Evolutionary conservation across 1,140 invertebrate genomes (phyloP), one percentile per base, ranked within the genome.

Genomic region (Nymphalis io): DNA sequence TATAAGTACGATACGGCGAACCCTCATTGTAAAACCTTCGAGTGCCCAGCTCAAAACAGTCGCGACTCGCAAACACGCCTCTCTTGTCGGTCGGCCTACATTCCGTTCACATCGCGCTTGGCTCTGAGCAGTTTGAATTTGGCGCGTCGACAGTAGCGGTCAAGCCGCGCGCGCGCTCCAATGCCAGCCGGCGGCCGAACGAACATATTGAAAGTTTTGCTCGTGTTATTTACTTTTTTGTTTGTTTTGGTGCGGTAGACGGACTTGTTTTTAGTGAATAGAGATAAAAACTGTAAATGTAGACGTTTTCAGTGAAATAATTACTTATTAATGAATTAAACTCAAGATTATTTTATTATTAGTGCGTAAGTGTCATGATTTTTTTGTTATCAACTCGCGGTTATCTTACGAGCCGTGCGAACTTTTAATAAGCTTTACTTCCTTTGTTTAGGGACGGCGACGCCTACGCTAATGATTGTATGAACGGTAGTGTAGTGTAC

Each of bases 361-460:
- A 78, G 78, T 85, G 81, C 78, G 80, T 82, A 73, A 75, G 75
- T 82, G 78, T 80, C 73, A 70, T 77, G 76, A 69, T 51, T 81
- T 87, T 84, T 79, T 76, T 81, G 68, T 85, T 84, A 83, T 86
- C 85, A 88, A 80, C 68, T 72, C 57, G 72, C 79, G 74, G 84
- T 82, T 88, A 89, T 89, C 86, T 80, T 81, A 60, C 73, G 75
- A 67, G 72, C 73, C 71, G 76, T 84, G 84, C 79, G 81, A 88
- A 87, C 80, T 88, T 89, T 86, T 82, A 83, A 76, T 83, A 85
- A 88, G 83, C 83, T 89, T 78, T 79, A 79, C 75, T 83, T 89
- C 85, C 87, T 90, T 90, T 89, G 88, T 90, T 87, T 88, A 86
- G 82, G 81, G 72, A 79, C 78, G 78, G 70, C 79, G 83, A 84